Percentiles rank a stretch among this genome's conserved stretches.
phyloP scores from a whole-genome alignment of 2,888 invertebrate genomes.

The Netelia inedita region DNA sequence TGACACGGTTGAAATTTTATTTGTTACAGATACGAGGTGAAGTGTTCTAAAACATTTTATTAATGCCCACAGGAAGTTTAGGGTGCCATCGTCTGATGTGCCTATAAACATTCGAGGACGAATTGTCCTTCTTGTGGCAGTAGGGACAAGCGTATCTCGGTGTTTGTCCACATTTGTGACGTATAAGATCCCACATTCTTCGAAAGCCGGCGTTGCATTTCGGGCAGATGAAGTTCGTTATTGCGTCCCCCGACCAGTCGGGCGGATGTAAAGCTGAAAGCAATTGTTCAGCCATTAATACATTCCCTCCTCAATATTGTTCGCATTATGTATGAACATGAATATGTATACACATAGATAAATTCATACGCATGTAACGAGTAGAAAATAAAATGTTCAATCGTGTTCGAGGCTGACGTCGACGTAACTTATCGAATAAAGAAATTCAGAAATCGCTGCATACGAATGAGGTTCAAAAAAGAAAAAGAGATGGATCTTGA shows the following conservation, averaged over 20 bases:
- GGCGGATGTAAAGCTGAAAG: conserved; percentile 77
- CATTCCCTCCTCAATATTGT: neutral
- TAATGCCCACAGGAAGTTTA: conserved; percentile 78
- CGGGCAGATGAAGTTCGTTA: conserved; percentile 79
- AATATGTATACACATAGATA: neutral
- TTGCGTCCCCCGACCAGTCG: conserved; percentile 68
- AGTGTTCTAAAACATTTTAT: conserved; percentile 78
- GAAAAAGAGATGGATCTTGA: conserved; percentile 1
- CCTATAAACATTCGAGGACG: conserved; percentile 83
- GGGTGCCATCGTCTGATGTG: conserved; percentile 84
- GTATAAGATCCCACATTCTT: conserved; percentile 82
- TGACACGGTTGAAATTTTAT: conserved; percentile 43
- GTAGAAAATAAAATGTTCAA: conserved; percentile 5
- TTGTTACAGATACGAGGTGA: conserved; percentile 42
- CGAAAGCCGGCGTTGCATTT: conserved; percentile 82
- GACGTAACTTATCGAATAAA: conserved; percentile 39
- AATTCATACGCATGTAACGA: conserved; percentile 31
- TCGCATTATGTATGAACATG: neutral
- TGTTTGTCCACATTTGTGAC: conserved; percentile 84
- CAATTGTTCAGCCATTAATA: conserved; percentile 39
- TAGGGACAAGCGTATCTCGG: conserved; percentile 84
- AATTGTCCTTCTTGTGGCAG: conserved; percentile 84
- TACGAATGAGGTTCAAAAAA: neutral
- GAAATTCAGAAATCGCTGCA: neutral
- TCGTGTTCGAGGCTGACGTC: conserved; percentile 20